A percentile compares a stretch with the other conserved stretches of the same genome.
phyloP scores from a whole-genome alignment of 1,140 invertebrate genomes.

The Drosophila watanabei region DNA sequence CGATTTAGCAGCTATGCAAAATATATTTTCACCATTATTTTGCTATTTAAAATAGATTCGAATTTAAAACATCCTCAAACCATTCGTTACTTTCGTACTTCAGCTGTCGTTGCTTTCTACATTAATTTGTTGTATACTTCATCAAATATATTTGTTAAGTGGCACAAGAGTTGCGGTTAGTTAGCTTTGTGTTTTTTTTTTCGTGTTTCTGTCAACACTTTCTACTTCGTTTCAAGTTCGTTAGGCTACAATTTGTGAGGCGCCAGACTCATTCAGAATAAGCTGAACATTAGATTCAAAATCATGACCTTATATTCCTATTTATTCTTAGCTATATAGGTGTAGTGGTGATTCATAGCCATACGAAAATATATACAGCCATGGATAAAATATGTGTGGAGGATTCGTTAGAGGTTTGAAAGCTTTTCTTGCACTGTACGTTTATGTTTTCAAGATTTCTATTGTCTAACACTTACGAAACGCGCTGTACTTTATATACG shows the following conservation, averaged over 20 bases:
- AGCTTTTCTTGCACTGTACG: constrained; percentile 18
- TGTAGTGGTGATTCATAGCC: constrained; percentile 28
- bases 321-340: constrained; percentile 25
- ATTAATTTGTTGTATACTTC: constrained; percentile 38
- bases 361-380: constrained; percentile 40
- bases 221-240: constrained; percentile 52
- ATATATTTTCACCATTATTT: constrained; percentile 43
- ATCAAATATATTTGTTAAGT: constrained; percentile 52
- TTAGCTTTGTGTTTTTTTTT: constrained; percentile 32
- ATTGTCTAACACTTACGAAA: constrained; percentile 46
- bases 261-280: constrained; percentile 52
- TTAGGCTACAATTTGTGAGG: constrained; percentile 62
- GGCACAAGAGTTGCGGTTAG: constrained; percentile 73
- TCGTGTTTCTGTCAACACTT: constrained; percentile 27
- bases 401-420: constrained; percentile 5
- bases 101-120: constrained; percentile 69
- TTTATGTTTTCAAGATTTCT: constrained; percentile 16
- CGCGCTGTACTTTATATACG: not conserved
- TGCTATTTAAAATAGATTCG: constrained; percentile 52
- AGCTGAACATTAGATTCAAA: constrained; percentile 27
- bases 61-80: constrained; percentile 61
- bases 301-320: constrained; percentile 1
- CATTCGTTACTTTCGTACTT: constrained; percentile 70
- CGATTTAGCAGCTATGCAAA: constrained; percentile 74
- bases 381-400: constrained; percentile 9